Evolutionary conservation across 2,113 vertebrate species (phyloP).

Genomic region (Rhea pennata): DNA sequence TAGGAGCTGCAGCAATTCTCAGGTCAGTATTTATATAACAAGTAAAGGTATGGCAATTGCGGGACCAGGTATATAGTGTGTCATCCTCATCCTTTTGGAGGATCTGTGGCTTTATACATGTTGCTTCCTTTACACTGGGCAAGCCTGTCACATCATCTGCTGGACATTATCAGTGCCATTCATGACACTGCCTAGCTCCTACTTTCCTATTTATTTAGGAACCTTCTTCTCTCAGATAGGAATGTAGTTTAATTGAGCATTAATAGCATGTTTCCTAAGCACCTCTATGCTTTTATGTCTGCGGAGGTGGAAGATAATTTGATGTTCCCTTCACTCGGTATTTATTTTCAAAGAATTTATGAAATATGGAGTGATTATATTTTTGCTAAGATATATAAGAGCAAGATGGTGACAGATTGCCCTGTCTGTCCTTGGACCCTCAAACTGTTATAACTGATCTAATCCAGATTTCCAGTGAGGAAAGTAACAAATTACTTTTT

Average conservation of each 20-base stretch:
- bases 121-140: no score
- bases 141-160: no score
- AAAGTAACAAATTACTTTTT: not conserved
- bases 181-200: no score
- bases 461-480: not conserved
- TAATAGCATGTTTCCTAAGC: not conserved
- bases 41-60: no score
- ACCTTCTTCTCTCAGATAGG: no score
- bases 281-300: not conserved
- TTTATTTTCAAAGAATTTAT: not conserved
- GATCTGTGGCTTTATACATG: no score
- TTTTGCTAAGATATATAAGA: not conserved
- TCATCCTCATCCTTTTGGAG: no score
- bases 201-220: no score
- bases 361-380: not conserved
- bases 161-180: no score
- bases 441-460: not conserved
- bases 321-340: not conserved
- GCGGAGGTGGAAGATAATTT: not conserved
- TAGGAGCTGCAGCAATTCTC: not conserved
- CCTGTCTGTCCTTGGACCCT: not conserved
- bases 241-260: not conserved
- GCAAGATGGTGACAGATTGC: not conserved
- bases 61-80: no score
- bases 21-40: not conserved